These are phyloP conservation scores for Orthosia gothica DNA, from an alignment of 2,888 invertebrate species.

Conservation along the genomic window DNA sequence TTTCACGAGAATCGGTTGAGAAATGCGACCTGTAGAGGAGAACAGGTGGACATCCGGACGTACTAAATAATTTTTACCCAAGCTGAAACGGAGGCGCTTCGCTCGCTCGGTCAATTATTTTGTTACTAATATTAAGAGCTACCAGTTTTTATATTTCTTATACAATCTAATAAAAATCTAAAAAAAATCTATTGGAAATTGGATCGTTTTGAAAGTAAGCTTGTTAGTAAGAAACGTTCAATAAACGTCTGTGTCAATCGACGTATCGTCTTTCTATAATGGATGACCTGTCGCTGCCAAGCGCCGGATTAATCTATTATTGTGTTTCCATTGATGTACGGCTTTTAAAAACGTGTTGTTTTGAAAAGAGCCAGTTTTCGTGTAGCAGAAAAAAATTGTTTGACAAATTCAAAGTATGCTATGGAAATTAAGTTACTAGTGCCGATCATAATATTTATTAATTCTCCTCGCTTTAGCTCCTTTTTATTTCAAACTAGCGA, in stretches of 20 bases:
- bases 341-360: conserved; percentile 1
- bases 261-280: conserved; percentile 72
- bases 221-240: conserved; percentile 50
- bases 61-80: too few relatives aligned
- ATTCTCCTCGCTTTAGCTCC: too few relatives aligned
- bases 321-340: conserved; percentile 66
- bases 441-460: too few relatives aligned
- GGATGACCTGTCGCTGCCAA: conserved; percentile 77
- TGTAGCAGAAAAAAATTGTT: neutral
- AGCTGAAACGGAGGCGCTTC: too few relatives aligned
- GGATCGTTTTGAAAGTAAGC: conserved; percentile 15
- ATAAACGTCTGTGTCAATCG: conserved; percentile 69
- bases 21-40: too few relatives aligned
- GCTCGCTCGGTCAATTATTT: too few relatives aligned
- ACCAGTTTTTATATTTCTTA: neutral
- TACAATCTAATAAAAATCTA: conserved; percentile 5
- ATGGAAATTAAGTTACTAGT: too few relatives aligned
- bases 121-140: too few relatives aligned
- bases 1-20: too few relatives aligned
- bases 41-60: too few relatives aligned
- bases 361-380: neutral
- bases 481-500: too few relatives aligned
- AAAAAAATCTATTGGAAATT: neutral
- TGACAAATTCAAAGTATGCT: neutral
- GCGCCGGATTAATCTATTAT: conserved; percentile 72